Percentiles rank a stretch among this genome's conserved stretches.
These are phyloP conservation scores for Torymus auratus DNA, from an alignment of 2,888 invertebrate species.

Conservation along the genomic window DNA sequence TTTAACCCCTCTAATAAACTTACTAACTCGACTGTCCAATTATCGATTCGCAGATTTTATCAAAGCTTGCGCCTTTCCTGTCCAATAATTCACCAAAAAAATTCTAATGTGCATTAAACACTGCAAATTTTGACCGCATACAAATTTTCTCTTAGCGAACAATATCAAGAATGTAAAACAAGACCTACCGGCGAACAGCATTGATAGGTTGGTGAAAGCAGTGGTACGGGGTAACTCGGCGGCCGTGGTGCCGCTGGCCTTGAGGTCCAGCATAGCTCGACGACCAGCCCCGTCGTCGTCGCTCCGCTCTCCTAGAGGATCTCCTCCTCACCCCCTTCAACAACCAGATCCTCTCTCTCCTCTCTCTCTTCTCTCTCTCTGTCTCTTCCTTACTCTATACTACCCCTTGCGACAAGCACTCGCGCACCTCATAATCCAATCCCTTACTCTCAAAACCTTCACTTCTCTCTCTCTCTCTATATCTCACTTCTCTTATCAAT, in stretches of 20 bases:
- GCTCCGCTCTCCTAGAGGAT: conserved; percentile 43
- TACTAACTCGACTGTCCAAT: too few relatives aligned
- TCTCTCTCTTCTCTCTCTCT: conserved; percentile 4
- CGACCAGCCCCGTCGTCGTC: not conserved
- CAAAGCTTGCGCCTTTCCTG: too few relatives aligned
- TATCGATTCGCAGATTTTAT: too few relatives aligned
- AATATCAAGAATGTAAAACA: not conserved
- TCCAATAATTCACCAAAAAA: too few relatives aligned
- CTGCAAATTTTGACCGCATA: too few relatives aligned
- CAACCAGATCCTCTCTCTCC: conserved; percentile 30
- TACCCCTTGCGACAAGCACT: conserved; percentile 18
- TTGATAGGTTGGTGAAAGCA: conserved; percentile 95
- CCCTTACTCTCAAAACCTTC: not conserved
- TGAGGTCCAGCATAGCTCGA: conserved; percentile 89
- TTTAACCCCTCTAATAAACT: too few relatives aligned
- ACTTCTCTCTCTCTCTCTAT: not conserved
- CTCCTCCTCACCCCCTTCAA: conserved; percentile 34
- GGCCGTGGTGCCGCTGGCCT: conserved; percentile 92
- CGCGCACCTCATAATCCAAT: conserved; percentile 35
- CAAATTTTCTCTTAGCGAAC: not conserved
- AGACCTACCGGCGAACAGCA: conserved; percentile 89
- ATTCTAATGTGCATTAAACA: too few relatives aligned
- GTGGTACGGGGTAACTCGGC: conserved; percentile 94
- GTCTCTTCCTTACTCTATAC: not conserved
- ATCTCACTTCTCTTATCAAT: not conserved